phyloP scores from a whole-genome alignment of 2,113 vertebrate genomes.

The Melanotaenia duboulayi region DNA sequence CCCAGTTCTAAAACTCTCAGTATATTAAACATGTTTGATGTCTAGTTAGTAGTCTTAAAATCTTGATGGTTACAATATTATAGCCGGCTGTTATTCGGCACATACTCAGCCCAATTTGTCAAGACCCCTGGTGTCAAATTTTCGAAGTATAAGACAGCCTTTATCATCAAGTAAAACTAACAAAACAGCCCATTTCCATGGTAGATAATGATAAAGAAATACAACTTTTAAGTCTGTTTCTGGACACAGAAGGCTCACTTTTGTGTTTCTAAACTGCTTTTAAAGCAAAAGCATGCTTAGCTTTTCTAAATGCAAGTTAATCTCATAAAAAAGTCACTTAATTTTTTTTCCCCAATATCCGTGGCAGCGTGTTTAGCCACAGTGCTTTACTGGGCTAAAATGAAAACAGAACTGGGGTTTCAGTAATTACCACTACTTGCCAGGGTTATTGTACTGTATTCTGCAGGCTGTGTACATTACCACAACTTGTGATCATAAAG shows the following conservation, averaged over 20 bases:
- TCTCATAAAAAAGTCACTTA: not conserved
- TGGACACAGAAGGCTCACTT: not conserved
- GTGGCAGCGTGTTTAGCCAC: too few relatives aligned
- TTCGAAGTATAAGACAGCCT: too few relatives aligned
- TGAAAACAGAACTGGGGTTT: too few relatives aligned
- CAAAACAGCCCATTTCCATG: not conserved
- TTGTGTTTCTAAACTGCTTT: too few relatives aligned
- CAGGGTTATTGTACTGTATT: too few relatives aligned
- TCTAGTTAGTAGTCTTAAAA: not conserved
- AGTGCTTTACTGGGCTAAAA: too few relatives aligned
- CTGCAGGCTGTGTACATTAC: too few relatives aligned
- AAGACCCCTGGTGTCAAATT: not conserved
- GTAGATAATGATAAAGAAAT: not conserved
- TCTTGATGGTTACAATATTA: not conserved
- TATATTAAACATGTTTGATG: not conserved
- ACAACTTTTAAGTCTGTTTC: not conserved
- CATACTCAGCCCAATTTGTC: not conserved
- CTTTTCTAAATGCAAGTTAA: not conserved
- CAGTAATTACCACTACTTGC: not conserved
- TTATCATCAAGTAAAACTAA: not conserved
- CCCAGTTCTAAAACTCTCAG: too few relatives aligned
- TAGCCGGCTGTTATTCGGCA: too few relatives aligned
- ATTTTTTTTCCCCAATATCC: not conserved
- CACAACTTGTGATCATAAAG: too few relatives aligned
- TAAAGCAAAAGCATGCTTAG: not conserved